Evolutionary conservation across 2,113 vertebrate species (phyloP).

Genomic region (Burhinus bistriatus): DNA sequence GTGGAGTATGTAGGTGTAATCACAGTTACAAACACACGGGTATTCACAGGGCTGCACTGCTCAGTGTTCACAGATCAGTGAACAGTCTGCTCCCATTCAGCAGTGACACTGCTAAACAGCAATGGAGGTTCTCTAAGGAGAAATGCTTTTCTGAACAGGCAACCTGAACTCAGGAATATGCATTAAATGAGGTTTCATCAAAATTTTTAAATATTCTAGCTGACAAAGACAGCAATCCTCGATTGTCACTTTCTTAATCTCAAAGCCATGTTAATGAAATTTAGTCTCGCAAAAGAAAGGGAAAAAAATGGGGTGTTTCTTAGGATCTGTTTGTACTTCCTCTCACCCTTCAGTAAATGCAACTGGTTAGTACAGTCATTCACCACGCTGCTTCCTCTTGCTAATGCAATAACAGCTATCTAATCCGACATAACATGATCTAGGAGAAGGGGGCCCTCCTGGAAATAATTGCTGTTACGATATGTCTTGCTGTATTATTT

Average conservation of each 20-base stretch:
- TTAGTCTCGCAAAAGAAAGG: not conserved
- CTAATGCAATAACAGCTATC: not conserved
- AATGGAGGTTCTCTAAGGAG: not conserved
- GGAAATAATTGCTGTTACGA: not conserved
- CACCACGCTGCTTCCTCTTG: not conserved
- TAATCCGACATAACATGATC: not conserved
- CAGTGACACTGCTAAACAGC: not conserved
- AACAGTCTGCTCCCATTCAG: not conserved
- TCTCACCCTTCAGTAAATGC: not conserved
- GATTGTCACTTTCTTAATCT: not conserved
- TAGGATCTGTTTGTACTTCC: not conserved
- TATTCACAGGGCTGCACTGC: not conserved
- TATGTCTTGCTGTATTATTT: not conserved
- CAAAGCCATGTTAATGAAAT: not conserved
- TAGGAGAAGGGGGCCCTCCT: not conserved
- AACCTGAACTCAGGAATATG: not conserved
- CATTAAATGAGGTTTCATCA: not conserved
- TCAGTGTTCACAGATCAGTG: not conserved
- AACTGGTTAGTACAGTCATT: not conserved
- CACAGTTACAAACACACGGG: not conserved
- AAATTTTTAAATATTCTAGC: not conserved
- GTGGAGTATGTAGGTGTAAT: not conserved
- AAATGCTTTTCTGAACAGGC: not conserved
- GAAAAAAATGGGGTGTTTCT: fast-evolving
- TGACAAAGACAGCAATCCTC: not conserved